A percentile compares a stretch with the other conserved stretches of the same genome.
Conservation (phyloP, 2,888 invertebrate species). For the Rambutsinella grinnellia region DNA sequence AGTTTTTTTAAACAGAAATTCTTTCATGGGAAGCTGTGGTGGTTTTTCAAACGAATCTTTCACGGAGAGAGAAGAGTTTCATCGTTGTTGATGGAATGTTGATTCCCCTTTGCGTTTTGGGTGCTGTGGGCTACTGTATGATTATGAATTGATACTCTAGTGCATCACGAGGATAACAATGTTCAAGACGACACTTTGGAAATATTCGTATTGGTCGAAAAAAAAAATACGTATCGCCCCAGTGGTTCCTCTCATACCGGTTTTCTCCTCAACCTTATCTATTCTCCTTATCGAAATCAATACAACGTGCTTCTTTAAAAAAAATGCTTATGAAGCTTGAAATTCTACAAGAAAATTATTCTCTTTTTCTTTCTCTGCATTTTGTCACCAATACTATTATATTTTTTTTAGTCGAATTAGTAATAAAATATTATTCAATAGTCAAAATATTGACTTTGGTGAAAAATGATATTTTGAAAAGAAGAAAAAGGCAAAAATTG, state of each 20-base stretch:
- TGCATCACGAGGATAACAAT: slow-evolving; percentile 18
- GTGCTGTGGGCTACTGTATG: background rate
- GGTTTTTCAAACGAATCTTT: slow-evolving; percentile 4
- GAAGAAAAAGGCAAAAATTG: background rate
- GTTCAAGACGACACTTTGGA: slow-evolving; percentile 27
- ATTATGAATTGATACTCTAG: slow-evolving; percentile 16
- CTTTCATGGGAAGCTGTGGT: background rate
- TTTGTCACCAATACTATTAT: too few species aligned
- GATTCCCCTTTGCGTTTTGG: slow-evolving; percentile 4
- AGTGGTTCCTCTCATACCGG: slow-evolving; percentile 34
- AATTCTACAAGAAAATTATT: too few species aligned
- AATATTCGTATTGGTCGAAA: background rate
- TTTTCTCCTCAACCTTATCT: slow-evolving; percentile 43
- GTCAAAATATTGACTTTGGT: too few species aligned
- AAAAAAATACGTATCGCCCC: background rate
- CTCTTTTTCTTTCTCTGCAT: too few species aligned
- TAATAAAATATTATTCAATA: too few species aligned
- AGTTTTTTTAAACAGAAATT: slow-evolving; percentile 35
- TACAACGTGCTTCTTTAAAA: slow-evolving; percentile 28
- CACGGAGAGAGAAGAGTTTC: slow-evolving; percentile 11
- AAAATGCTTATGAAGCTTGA: too few species aligned
- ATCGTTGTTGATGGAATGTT: slow-evolving; percentile 40
- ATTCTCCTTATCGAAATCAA: slow-evolving; percentile 34
- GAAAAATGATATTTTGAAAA: too few species aligned
- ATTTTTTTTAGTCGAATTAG: too few species aligned